Evolutionary conservation across 2,888 invertebrate species (phyloP).

Genomic region (Amiota mariae): DNA sequence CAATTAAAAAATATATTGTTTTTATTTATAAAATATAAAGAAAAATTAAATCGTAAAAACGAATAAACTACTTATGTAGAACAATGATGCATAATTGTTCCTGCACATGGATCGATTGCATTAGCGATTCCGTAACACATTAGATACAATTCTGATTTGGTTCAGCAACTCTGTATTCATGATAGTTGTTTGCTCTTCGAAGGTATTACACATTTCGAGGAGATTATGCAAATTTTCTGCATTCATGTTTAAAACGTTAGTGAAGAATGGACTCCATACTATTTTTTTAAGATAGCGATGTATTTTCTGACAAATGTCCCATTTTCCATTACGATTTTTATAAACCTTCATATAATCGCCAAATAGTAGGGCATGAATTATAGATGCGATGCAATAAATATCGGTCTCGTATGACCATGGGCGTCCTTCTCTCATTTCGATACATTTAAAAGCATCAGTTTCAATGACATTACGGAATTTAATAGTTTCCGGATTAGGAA

Average conservation of each 20-base stretch:
- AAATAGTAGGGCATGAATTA: conserved; percentile 89
- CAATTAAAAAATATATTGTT: too few relatives aligned
- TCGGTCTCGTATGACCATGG: conserved; percentile 99
- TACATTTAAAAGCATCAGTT: conserved; percentile 88
- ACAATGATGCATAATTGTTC: too few relatives aligned
- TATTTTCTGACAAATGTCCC: conserved; percentile 82
- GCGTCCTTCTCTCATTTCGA: conserved; percentile 92
- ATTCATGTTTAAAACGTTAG: conserved; percentile 86
- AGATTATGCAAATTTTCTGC: conserved; percentile 85
- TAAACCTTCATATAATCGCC: conserved; percentile 91
- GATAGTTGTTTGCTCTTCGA: conserved; percentile 70
- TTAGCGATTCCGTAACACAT: conserved; percentile 72
- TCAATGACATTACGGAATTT: conserved; percentile 85
- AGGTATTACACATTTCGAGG: conserved; percentile 65
- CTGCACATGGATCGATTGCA: conserved; percentile 24
- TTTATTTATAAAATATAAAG: too few relatives aligned
- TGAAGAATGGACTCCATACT: conserved; percentile 88
- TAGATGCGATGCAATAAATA: conserved; percentile 91
- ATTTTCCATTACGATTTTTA: conserved; percentile 77
- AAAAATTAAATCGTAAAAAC: too few relatives aligned
- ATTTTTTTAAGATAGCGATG: conserved; percentile 84
- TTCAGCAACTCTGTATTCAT: conserved; percentile 73
- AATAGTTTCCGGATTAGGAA: conserved; percentile 81
- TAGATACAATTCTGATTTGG: conserved; percentile 72
- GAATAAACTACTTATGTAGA: too few relatives aligned